Evolutionary conservation across 2,888 invertebrate genomes (phyloP).

Genomic region (Eupithecia exiguata): DNA sequence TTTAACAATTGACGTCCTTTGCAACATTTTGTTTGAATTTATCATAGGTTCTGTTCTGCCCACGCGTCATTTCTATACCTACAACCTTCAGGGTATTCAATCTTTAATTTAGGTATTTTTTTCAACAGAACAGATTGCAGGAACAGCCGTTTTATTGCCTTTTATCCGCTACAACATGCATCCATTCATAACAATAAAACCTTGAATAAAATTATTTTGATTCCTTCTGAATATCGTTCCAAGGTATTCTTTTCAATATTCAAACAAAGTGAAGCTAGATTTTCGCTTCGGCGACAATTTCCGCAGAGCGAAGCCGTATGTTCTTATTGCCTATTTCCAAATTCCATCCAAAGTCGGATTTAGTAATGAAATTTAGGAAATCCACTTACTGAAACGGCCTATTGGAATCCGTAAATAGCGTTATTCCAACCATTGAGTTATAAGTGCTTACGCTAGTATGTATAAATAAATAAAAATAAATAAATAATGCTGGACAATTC

Average conservation of each 20-base stretch:
- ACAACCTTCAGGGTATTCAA: background rate
- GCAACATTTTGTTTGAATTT: no score
- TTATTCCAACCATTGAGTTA: no score
- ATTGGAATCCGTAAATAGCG: background rate
- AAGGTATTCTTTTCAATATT: background rate
- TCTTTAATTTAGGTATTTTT: background rate
- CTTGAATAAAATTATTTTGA: background rate
- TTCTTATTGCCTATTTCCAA: background rate
- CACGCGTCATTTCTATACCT: no score
- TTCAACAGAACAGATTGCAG: background rate
- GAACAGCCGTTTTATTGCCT: background rate
- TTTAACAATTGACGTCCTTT: background rate
- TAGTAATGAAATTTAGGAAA: background rate
- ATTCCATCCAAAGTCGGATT: background rate
- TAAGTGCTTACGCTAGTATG: no score
- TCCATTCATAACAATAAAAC: background rate
- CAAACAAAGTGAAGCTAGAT: background rate
- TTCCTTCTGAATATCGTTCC: background rate
- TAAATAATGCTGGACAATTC: no score
- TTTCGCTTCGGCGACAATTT: background rate
- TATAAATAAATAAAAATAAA: no score
- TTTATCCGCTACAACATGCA: background rate
- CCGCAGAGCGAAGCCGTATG: background rate
- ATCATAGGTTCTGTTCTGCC: no score
- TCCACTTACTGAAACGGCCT: conserved; percentile 3